Base-by-base conservation (phyloP, 2,888 invertebrate species). In the Drosophila ezoana region DNA sequence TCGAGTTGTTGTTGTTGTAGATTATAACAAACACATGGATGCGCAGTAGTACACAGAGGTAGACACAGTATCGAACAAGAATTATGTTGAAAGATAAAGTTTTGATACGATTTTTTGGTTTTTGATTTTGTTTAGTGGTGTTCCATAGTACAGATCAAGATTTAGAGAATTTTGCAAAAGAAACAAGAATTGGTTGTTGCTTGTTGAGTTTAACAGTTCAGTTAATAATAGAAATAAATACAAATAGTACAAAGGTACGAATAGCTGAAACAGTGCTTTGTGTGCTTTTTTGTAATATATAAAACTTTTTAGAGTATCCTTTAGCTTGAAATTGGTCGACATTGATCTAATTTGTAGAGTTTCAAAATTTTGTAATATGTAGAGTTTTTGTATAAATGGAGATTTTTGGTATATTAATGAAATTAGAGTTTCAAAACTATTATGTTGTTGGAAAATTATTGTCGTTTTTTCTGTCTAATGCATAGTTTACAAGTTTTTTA, bases 161-260 rank as follows among this genome's bases (percentile, higher is more conserved):
- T 62, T 73, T 47, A 65, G 43, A 41, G 56, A 56, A 76, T 66
- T 68, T 81, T 76, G 79, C 59, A 79, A 90, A 90, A 90, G 80
- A 82, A 72, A 90, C 69, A 87, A 76, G 59, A 87, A 85, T 89
- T 89, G 74, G 59, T 76, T 86, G 80, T 81, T 89, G 79, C 74
- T 77, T 71, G 65, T 87, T 90, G 76, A 90, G 77, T 77, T 70
- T 69, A 54, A 85, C 67, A 73, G 66, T 76, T 75, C 61, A 67
- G 41, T 47, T 32, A 64, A 64, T 54, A 72, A 13, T 62, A 51
- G 45, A 65, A 61, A 63, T 14, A 52, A n/a, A 11, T 70, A 86
- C 67, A 81, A 45, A 63, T 66, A 70, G 40, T 58, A 58, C 67
- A 69, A 63, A 35, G 32, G 18, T 59, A 57, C 61, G 8, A 57